Percentiles rank a stretch among this genome's conserved stretches.
Evolutionary conservation across 2,888 invertebrate genomes (phyloP).

Genomic region (Erebia ligea): DNA sequence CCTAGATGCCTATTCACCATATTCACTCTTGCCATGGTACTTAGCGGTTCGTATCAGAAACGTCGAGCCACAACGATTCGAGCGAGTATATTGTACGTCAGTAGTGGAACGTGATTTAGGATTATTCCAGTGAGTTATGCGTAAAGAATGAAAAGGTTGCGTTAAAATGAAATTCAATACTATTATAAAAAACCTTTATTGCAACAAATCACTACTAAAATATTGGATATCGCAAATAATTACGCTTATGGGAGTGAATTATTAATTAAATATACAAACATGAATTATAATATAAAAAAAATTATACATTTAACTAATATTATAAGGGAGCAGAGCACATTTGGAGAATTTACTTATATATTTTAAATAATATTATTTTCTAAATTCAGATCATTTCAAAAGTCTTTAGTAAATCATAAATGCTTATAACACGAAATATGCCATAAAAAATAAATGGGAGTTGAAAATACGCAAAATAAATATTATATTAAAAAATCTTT

Average conservation of each 20-base stretch:
- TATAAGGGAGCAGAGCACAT: slow-evolving; percentile 2
- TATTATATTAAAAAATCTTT: neutral
- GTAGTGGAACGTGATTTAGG: no score
- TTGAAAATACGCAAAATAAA: neutral
- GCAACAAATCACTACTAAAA: slow-evolving; percentile 32
- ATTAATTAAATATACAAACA: slow-evolving; percentile 3
- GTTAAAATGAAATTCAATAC: neutral
- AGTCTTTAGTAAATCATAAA: slow-evolving; percentile 6
- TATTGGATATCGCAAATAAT: slow-evolving; percentile 24
- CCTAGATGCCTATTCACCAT: no score
- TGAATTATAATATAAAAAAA: neutral
- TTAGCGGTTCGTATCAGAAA: no score
- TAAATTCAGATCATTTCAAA: slow-evolving; percentile 13
- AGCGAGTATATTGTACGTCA: no score
- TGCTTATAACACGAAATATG: neutral
- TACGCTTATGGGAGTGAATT: neutral
- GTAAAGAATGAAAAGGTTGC: no score
- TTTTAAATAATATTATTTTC: neutral
- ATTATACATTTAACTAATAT: neutral
- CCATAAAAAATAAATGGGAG: neutral
- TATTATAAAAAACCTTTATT: slow-evolving; percentile 31
- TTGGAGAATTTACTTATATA: slow-evolving; percentile 1
- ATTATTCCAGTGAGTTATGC: no score
- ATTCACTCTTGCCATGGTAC: no score
- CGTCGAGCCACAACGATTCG: no score